phyloP scores from a whole-genome alignment of 2,113 vertebrate species.

The Collichthys lucidus region DNA sequence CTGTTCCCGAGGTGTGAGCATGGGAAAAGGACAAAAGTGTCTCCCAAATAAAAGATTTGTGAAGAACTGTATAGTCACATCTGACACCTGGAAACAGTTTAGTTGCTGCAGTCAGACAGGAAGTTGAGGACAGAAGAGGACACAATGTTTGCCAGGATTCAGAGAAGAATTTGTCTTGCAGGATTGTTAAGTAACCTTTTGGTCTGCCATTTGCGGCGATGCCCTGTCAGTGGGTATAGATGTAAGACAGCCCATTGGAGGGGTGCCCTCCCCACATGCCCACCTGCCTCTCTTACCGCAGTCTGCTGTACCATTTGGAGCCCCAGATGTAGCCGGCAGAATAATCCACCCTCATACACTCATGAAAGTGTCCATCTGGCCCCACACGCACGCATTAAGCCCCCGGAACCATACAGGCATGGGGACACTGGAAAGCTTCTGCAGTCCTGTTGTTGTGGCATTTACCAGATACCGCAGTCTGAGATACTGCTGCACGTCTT shows the following conservation, averaged over 20 bases:
- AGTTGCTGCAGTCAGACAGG: conserved; percentile 11
- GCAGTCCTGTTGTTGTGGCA: conserved; percentile 73
- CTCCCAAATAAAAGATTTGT: not conserved
- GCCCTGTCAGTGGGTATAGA: conserved; percentile 59
- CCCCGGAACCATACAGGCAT: conserved; percentile 85
- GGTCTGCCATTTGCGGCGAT: conserved; percentile 64
- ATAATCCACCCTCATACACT: conserved; percentile 92
- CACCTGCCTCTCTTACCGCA: conserved; percentile 82
- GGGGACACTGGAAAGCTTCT: conserved; percentile 84
- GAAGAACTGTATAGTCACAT: not conserved
- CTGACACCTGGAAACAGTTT: not conserved
- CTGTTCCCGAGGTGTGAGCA: conserved; percentile 9
- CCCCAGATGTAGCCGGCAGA: conserved; percentile 95
- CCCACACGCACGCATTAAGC: conserved; percentile 84
- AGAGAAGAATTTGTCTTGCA: conserved; percentile 41
- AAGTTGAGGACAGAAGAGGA: conserved; percentile 9
- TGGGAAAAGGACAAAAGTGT: not conserved
- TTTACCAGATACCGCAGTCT: conserved; percentile 84
- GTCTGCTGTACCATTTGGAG: conserved; percentile 93
- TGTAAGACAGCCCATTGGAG: conserved; percentile 79
- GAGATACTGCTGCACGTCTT: conserved; percentile 64
- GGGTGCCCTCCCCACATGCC: conserved; percentile 81
- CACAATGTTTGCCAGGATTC: conserved; percentile 21
- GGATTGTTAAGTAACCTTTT: conserved; percentile 74
- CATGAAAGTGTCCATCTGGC: conserved; percentile 95